Percentiles rank a stretch among this genome's conserved stretches.
phyloP scores from a whole-genome alignment of 2,113 vertebrate genomes.

The Sisor rabdophorus region DNA sequence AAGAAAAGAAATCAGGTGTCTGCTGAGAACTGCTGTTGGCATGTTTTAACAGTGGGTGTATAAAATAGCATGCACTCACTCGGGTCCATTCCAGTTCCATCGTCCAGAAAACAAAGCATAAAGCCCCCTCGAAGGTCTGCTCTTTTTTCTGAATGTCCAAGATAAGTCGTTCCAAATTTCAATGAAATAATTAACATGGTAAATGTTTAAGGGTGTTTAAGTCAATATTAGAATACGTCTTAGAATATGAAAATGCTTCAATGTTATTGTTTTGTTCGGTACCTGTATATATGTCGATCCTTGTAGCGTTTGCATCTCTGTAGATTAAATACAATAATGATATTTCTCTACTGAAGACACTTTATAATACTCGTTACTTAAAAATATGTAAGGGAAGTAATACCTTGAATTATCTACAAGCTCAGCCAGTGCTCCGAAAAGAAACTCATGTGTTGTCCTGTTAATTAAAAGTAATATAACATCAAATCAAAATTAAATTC shows the following conservation, averaged over 20 bases:
- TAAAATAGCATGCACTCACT: constrained; percentile 72
- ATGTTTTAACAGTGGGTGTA: not conserved
- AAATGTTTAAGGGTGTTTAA: not conserved
- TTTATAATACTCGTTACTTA: not conserved
- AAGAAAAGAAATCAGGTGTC: not conserved
- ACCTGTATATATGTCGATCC: constrained; percentile 97
- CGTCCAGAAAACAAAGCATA: constrained; percentile 96
- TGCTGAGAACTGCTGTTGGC: not conserved
- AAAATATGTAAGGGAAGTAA: not conserved
- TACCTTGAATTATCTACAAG: constrained; percentile 99
- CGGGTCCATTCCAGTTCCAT: constrained; percentile 94
- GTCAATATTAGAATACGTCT: not conserved
- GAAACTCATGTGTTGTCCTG: constrained; percentile 97
- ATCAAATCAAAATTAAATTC: not conserved
- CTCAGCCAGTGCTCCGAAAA: constrained; percentile 96
- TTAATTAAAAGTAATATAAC: constrained; percentile 43
- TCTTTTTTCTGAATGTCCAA: constrained; percentile 70
- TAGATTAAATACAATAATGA: constrained; percentile 46
- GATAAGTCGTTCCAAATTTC: constrained; percentile 27
- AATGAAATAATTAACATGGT: not conserved
- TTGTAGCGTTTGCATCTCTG: constrained; percentile 95
- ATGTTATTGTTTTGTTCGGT: constrained; percentile 31
- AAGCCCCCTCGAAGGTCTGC: constrained; percentile 87
- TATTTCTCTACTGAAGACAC: not conserved
- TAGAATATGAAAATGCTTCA: not conserved